Percentiles rank a stretch among this genome's conserved stretches.
These are phyloP conservation scores for Lasioglossum calceatum DNA, from an alignment of 2,888 invertebrate genomes.

Conservation along the genomic window DNA sequence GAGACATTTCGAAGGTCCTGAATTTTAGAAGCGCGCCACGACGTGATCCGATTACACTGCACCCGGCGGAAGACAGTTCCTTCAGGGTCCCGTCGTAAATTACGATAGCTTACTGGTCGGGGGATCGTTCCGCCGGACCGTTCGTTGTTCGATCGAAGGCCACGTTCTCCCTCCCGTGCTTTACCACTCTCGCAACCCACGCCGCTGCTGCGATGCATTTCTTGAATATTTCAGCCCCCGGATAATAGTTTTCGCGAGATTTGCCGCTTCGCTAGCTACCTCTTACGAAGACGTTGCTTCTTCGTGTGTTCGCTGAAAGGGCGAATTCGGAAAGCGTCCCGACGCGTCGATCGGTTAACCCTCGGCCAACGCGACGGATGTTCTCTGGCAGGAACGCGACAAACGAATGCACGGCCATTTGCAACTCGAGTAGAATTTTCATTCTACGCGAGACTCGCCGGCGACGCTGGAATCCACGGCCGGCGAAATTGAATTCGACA, in stretches of 20 bases:
- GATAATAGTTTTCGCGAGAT: slow-evolving; percentile 10
- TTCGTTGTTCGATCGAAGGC: slow-evolving; percentile 38
- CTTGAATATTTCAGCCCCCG: slow-evolving; percentile 2
- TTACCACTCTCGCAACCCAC: not conserved
- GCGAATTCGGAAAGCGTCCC: not conserved
- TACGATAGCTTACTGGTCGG: slow-evolving; percentile 21
- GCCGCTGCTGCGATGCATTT: not conserved
- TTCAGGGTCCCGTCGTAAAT: slow-evolving; percentile 25
- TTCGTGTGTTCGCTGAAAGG: no score
- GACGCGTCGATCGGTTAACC: slow-evolving; percentile 2
- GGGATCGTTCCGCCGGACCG: slow-evolving; percentile 27
- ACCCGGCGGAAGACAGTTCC: slow-evolving; percentile 2
- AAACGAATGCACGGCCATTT: not conserved
- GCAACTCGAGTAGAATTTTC: not conserved
- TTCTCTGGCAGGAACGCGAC: not conserved
- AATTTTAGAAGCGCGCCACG: slow-evolving; percentile 30
- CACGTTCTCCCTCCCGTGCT: slow-evolving; percentile 2
- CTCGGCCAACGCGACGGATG: not conserved
- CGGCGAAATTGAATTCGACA: slow-evolving; percentile 4
- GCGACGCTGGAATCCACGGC: not conserved
- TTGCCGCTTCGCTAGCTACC: not conserved
- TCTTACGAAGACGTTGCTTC: not conserved
- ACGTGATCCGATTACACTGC: slow-evolving; percentile 48
- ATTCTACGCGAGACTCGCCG: slow-evolving; percentile 1
- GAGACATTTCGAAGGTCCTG: slow-evolving; percentile 40